phyloP scores from a whole-genome alignment of 2,113 vertebrate species.

The Turdus rufiventris region DNA sequence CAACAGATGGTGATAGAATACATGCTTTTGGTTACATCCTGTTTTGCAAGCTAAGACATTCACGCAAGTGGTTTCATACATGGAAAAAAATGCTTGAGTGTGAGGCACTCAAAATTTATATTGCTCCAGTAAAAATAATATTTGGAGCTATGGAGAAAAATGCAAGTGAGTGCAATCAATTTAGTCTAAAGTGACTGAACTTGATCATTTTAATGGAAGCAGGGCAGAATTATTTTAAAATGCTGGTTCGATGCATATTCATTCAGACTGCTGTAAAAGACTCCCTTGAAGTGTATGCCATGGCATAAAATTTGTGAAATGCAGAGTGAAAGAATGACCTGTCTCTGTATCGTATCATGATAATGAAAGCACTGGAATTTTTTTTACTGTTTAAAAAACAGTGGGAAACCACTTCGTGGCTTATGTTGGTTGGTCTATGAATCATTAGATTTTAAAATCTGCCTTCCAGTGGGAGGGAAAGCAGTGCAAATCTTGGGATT shows the following conservation, averaged over 20 bases:
- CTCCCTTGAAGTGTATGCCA: background rate
- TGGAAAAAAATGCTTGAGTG: background rate
- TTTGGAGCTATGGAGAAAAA: background rate
- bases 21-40: no score
- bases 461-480: background rate
- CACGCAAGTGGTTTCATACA: background rate
- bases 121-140: background rate
- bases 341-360: background rate
- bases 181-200: background rate
- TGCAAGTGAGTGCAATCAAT: background rate
- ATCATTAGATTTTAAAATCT: background rate
- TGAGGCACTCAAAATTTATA: background rate
- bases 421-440: background rate
- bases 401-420: background rate
- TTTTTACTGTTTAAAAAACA: background rate
- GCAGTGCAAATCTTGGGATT: background rate
- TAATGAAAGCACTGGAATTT: background rate
- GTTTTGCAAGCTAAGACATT: background rate
- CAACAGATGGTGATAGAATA: no score
- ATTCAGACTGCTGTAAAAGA: background rate
- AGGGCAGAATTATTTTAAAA: background rate
- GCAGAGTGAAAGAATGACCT: background rate
- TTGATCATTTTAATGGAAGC: background rate
- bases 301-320: background rate
- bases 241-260: background rate